A percentile compares a stretch with the other conserved stretches of the same genome.
These are phyloP conservation scores for Ambastaia sidthimunki DNA, from an alignment of 2,797 vertebrate genomes.

Conservation along the genomic window DNA sequence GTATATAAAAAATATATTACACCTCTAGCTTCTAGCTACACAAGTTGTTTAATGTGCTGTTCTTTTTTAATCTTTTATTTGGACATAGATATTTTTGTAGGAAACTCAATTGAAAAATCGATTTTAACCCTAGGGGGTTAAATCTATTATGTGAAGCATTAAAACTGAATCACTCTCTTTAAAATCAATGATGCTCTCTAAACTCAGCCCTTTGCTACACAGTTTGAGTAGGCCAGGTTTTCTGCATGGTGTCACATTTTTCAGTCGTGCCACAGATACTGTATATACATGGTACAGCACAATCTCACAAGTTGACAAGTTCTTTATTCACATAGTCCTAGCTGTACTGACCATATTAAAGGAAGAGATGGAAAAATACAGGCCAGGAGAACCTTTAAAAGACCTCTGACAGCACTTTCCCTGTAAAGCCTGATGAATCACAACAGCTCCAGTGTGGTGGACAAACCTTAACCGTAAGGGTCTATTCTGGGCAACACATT, in stretches of 20 bases:
- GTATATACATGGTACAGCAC: neutral
- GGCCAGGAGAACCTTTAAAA: conserved; percentile 13
- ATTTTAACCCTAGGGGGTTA: too few relatives aligned
- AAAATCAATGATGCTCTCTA: neutral
- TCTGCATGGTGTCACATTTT: neutral
- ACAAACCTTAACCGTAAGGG: conserved; percentile 15
- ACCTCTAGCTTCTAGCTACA: neutral
- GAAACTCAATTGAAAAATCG: neutral
- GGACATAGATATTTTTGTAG: neutral
- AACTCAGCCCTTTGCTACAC: neutral
- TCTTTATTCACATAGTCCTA: neutral
- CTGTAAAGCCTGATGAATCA: conserved; percentile 44
- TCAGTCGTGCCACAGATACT: neutral
- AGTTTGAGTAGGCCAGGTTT: neutral
- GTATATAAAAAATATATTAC: too few relatives aligned
- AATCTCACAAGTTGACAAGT: neutral
- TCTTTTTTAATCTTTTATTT: neutral
- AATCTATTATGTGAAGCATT: neutral
- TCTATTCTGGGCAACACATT: conserved; percentile 42
- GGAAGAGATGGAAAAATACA: neutral
- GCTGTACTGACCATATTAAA: neutral
- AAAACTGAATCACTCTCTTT: neutral
- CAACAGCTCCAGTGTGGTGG: conserved; percentile 12
- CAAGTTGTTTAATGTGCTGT: neutral
- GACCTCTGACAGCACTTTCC: conserved; percentile 21